Base-by-base conservation (phyloP, 23 tunicate genomes). In the Styela clava region DNA sequence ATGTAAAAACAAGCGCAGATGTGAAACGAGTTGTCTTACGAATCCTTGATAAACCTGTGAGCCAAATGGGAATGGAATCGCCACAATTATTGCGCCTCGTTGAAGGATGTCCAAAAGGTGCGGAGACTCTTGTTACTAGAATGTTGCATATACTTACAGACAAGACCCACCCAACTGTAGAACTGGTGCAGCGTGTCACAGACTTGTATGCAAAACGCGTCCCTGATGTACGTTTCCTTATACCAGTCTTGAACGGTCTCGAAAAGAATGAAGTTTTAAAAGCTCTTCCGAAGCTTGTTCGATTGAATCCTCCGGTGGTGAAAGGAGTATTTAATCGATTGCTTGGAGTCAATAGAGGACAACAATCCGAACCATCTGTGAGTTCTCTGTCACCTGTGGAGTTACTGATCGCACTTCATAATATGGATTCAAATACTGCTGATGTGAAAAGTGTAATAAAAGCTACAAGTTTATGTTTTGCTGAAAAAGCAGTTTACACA, bases 81-180 rank as follows among this genome's bases (percentile, higher is more conserved):
- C 65, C 83, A 7, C 86, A 93, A 31, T 79, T 96, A 2, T 83
- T 96, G 2, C 34, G 31, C 3, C 74, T 96, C 69, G 97, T 96
- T 24, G 89, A 87, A 35, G 81, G 70, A 67, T 91, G 97, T 70
- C 99, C 99, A 2, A 81, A 87, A 78, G 97, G 97, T n/a, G 96
- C 94, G 0, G 99, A 96, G 62, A 91, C 99, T 3, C 44, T 96
- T 35, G 97, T 96, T 78, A 96, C 99, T 32, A 69, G 97, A 68
- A 87, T 91, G 84, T 87, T 96, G 35, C 97, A 91, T 68, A 96
- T 88, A 25, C 87, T 96, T 52, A 96, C 99, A 19, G 97, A 96
- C 56, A 87, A 87, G 80, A 88, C 91, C 64, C 86, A 87, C 24
- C 93, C 98, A 2, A 74, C 98, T 0, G 73, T 67, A 64, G 86